A percentile compares a stretch with the other conserved stretches of the same genome.
Conservation (phyloP, 2,113 vertebrate species). For the Epinephelus cyanopodus region DNA sequence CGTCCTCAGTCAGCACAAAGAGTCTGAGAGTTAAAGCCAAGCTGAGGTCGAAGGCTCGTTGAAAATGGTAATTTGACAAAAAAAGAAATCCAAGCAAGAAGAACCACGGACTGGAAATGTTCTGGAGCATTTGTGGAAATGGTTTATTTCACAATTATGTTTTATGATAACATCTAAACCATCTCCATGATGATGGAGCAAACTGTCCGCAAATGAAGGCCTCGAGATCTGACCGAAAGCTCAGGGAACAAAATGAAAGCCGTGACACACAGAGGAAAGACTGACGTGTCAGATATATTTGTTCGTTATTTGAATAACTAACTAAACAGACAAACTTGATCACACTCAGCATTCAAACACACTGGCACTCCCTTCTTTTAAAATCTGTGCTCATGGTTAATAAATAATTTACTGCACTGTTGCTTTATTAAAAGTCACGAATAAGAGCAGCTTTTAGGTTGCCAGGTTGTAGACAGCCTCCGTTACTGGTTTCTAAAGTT, state of each 20-base stretch:
- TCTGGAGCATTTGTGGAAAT: neutral
- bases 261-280: constrained; percentile 12
- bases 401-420: neutral
- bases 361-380: neutral
- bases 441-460: neutral
- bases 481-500: neutral
- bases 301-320: neutral
- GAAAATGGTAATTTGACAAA: neutral
- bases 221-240: neutral
- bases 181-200: neutral
- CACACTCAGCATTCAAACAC: neutral
- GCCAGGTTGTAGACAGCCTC: neutral
- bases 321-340: neutral
- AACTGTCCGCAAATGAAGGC: neutral
- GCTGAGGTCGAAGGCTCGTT: neutral
- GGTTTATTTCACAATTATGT: neutral
- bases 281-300: neutral
- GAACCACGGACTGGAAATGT: neutral
- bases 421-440: neutral
- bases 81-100: neutral
- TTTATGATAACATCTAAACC: neutral
- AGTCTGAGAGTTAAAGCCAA: neutral
- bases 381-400: neutral
- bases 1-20: neutral
- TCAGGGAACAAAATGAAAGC: neutral